Conservation (phyloP, 2,888 invertebrate species). For the Ditula angustiorana region DNA sequence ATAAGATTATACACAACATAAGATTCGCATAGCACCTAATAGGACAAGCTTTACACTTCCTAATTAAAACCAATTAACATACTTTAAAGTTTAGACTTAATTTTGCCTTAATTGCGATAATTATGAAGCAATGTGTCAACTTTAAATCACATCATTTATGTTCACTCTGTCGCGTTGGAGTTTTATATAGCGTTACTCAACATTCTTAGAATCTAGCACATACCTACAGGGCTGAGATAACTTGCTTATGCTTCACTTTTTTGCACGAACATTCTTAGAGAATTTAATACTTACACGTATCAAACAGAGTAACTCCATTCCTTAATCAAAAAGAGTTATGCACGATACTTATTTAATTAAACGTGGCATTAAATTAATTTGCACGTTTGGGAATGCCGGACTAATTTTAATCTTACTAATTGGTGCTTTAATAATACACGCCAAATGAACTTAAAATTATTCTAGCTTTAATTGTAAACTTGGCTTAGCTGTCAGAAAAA, state of each 20-base stretch:
- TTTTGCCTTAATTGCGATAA: conserved; percentile 42
- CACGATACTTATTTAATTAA: not conserved
- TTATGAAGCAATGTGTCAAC: conserved; percentile 50
- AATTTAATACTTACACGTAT: conserved; percentile 30
- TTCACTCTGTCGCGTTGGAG: conserved; percentile 45
- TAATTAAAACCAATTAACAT: conserved; percentile 25
- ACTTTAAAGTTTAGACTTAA: conserved; percentile 11
- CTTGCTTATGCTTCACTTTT: conserved; percentile 43
- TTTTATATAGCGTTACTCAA: conserved; percentile 50
- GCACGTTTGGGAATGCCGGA: not conserved
- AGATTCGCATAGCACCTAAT: not conserved
- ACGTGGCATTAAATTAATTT: conserved; percentile 1
- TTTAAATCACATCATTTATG: conserved; percentile 51
- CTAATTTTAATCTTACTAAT: not conserved
- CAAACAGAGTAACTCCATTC: conserved; percentile 16
- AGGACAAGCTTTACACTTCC: not conserved
- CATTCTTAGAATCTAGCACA: conserved; percentile 54
- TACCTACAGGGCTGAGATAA: conserved; percentile 46
- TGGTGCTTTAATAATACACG: no score
- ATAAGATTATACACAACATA: not conserved
- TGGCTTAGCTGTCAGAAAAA: no score
- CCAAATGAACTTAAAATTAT: no score
- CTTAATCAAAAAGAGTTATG: conserved; percentile 12
- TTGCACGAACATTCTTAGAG: conserved; percentile 8
- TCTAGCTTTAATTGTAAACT: no score